Conservation (phyloP, 37 sponge, comb jelly and placozoan species). For the Petrosia ficiformis region DNA sequence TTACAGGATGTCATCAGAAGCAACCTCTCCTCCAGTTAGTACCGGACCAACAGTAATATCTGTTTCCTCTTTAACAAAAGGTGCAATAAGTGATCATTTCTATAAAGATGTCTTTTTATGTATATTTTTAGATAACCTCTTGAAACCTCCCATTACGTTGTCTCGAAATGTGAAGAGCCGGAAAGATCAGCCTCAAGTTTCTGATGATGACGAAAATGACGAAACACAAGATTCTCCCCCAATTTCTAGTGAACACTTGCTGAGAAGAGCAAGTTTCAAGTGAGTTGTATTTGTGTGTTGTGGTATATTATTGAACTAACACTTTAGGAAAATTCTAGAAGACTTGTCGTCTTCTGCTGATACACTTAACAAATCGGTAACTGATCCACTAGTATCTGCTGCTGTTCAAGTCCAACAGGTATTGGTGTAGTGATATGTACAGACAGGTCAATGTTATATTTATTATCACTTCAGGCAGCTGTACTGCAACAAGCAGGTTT, state of each 20-base stretch:
- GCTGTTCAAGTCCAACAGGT: slow-evolving; percentile 38
- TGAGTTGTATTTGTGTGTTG: slow-evolving; percentile 7
- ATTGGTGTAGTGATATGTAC: slow-evolving; percentile 3
- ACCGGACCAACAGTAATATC: too few species aligned
- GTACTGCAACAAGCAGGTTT: slow-evolving; percentile 24
- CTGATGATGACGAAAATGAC: background rate
- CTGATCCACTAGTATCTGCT: slow-evolving; percentile 12
- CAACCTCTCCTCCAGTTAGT: too few species aligned
- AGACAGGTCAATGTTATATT: too few species aligned
- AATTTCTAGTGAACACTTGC: slow-evolving; percentile 52
- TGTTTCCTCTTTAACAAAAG: too few species aligned
- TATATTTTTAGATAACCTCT: too few species aligned
- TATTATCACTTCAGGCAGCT: slow-evolving; percentile 4
- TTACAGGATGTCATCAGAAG: too few species aligned
- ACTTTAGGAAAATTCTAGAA: slow-evolving; percentile 49
- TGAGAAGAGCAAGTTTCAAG: slow-evolving; percentile 73
- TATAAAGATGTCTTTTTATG: too few species aligned
- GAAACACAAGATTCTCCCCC: background rate
- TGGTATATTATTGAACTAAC: background rate
- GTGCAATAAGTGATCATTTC: too few species aligned
- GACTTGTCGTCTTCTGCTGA: slow-evolving; percentile 50
- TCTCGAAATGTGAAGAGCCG: too few species aligned
- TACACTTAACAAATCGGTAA: slow-evolving; percentile 16
- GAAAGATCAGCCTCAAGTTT: too few species aligned
- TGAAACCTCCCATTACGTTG: too few species aligned